Evolutionary conservation across 1,140 invertebrate species (phyloP).

Genomic region (Cotesia glomerata): DNA sequence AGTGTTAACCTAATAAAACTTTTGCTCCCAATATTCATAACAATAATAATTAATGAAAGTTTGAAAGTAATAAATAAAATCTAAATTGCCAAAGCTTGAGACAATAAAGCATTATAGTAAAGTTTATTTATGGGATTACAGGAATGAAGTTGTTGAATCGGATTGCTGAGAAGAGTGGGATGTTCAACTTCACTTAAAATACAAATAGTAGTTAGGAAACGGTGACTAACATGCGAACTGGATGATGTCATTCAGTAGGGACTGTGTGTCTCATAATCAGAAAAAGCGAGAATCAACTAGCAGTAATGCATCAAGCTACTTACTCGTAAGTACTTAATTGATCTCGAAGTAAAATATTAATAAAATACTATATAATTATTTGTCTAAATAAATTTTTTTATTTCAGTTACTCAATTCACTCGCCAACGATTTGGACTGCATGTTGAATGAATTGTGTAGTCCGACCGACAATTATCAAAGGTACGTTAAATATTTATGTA

Average conservation of each 20-base stretch:
- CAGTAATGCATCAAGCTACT: constrained; percentile 57
- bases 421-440: constrained; percentile 74
- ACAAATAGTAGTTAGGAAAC: background rate
- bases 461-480: constrained; percentile 24
- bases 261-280: constrained; percentile 43
- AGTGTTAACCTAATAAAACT: background rate
- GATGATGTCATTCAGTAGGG: constrained; percentile 55
- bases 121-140: constrained; percentile 19
- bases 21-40: constrained; percentile 18
- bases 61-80: background rate
- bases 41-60: constrained; percentile 1
- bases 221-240: constrained; percentile 30
- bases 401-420: constrained; percentile 75
- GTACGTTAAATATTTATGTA: constrained; percentile 18
- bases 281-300: constrained; percentile 54
- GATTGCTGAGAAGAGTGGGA: background rate
- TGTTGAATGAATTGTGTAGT: constrained; percentile 72
- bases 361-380: background rate
- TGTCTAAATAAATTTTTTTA: background rate
- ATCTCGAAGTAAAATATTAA: background rate
- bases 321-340: constrained; percentile 46
- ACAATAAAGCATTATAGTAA: background rate
- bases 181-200: background rate
- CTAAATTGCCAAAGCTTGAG: background rate
- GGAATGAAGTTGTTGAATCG: constrained; percentile 7